A percentile compares a stretch with the other conserved stretches of the same genome.
Conservation (phyloP, 37 sponge, comb jelly and placozoan species). For the Crambe crambe region DNA sequence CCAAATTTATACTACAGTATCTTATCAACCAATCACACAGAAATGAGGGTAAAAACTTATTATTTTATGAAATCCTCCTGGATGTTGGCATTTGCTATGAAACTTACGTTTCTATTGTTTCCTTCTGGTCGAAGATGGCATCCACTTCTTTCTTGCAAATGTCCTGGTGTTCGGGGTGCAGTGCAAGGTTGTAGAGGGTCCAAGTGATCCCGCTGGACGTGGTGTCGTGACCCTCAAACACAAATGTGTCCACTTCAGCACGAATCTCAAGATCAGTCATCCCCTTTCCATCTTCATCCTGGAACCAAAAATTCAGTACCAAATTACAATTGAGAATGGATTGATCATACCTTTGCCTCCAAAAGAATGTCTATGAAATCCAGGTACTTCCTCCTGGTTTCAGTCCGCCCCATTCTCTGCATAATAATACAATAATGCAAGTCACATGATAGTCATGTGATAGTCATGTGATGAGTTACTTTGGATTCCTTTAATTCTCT, state of each 20-base stretch:
- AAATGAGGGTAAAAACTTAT: no score
- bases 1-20: no score
- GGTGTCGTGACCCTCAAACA: constrained; percentile 98
- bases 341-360: constrained; percentile 66
- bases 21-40: no score
- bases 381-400: constrained; percentile 49
- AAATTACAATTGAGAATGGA: no score
- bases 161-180: constrained; percentile 81
- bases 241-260: constrained; percentile 92
- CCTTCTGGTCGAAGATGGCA: constrained; percentile 69
- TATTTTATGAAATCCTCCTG: no score
- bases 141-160: constrained; percentile 84
- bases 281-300: constrained; percentile 69
- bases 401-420: constrained; percentile 10
- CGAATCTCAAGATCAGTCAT: constrained; percentile 84
- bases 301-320: neutral
- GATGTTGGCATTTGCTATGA: no score
- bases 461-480: constrained; percentile 10
- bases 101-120: constrained; percentile 56
- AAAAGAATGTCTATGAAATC: constrained; percentile 79
- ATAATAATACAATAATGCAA: neutral
- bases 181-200: constrained; percentile 88
- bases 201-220: constrained; percentile 79
- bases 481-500: constrained; percentile 34
- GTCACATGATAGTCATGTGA: neutral